Percentiles rank a stretch among this genome's conserved stretches.
Conservation (phyloP, 1,140 invertebrate species). For the Caenorhabditis remanei region DNA sequence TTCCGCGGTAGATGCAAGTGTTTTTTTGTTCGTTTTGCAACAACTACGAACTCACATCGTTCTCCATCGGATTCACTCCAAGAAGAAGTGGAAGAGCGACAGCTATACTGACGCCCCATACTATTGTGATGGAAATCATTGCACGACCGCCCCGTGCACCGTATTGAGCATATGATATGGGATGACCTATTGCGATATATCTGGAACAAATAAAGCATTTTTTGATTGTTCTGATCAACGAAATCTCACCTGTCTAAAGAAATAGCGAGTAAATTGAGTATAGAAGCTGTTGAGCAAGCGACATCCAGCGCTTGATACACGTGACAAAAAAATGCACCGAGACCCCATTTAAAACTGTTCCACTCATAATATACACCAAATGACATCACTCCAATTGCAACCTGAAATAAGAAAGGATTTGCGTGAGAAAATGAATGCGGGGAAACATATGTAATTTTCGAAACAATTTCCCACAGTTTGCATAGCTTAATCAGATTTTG, state of each 20-base stretch:
- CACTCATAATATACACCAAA: slow-evolving; percentile 78
- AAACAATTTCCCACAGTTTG: too few relatives aligned
- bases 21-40: slow-evolving; percentile 51
- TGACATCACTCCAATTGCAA: slow-evolving; percentile 77
- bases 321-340: slow-evolving; percentile 92
- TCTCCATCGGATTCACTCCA: slow-evolving; percentile 89
- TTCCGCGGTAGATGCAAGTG: slow-evolving; percentile 24
- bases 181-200: slow-evolving; percentile 98
- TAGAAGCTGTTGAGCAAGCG: slow-evolving; percentile 96
- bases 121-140: slow-evolving; percentile 92
- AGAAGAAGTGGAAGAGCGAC: slow-evolving; percentile 97
- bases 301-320: slow-evolving; percentile 99
- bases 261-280: slow-evolving; percentile 97
- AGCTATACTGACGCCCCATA: slow-evolving; percentile 94
- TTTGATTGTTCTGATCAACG: not conserved
- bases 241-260: slow-evolving; percentile 91
- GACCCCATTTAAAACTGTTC: slow-evolving; percentile 82
- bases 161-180: slow-evolving; percentile 95
- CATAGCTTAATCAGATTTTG: too few relatives aligned
- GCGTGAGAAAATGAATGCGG: not conserved
- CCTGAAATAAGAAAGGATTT: slow-evolving; percentile 81
- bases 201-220: slow-evolving; percentile 80
- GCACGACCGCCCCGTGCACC: slow-evolving; percentile 96
- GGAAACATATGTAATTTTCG: not conserved
- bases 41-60: slow-evolving; percentile 77